Conservation (phyloP, 1,140 invertebrate genomes). For the Drosophila lacertosa region DNA sequence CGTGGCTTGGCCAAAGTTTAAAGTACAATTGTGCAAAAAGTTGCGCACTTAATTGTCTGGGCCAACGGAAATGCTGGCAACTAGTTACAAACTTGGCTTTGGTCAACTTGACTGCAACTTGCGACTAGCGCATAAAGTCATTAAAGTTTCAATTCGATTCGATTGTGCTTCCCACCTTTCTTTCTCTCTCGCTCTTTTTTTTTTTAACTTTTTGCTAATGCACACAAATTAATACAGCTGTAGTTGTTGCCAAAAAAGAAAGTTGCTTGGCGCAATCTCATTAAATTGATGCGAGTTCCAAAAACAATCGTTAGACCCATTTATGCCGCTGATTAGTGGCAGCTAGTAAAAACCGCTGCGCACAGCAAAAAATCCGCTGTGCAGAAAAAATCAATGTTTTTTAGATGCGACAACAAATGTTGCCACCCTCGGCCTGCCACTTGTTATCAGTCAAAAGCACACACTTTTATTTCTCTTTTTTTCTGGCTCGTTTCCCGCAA, state of each 20-base stretch:
- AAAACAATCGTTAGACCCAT: neutral
- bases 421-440: slow-evolving; percentile 5
- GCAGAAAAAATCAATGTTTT: slow-evolving; percentile 27
- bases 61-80: slow-evolving; percentile 35
- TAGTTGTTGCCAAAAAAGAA: slow-evolving; percentile 19
- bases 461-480: slow-evolving; percentile 1
- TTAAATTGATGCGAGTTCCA: slow-evolving; percentile 1
- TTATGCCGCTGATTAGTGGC: slow-evolving; percentile 40
- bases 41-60: slow-evolving; percentile 54
- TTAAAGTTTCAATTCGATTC: slow-evolving; percentile 76
- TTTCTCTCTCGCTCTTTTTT: slow-evolving; percentile 9
- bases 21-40: slow-evolving; percentile 53
- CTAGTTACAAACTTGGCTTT: slow-evolving; percentile 38
- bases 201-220: slow-evolving; percentile 29
- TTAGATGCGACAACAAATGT: neutral
- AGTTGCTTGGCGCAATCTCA: slow-evolving; percentile 11
- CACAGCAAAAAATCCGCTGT: slow-evolving; percentile 29
- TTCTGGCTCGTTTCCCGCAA: neutral
- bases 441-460: slow-evolving; percentile 43
- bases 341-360: slow-evolving; percentile 14
- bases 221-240: slow-evolving; percentile 60
- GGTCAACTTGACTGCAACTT: slow-evolving; percentile 54
- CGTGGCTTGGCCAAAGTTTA: slow-evolving; percentile 37
- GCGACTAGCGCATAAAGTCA: slow-evolving; percentile 74
- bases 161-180: slow-evolving; percentile 49